These are phyloP conservation scores for Hyperoodon ampullatus DNA, from an alignment of 2,113 vertebrate genomes.

Conservation along the genomic window DNA sequence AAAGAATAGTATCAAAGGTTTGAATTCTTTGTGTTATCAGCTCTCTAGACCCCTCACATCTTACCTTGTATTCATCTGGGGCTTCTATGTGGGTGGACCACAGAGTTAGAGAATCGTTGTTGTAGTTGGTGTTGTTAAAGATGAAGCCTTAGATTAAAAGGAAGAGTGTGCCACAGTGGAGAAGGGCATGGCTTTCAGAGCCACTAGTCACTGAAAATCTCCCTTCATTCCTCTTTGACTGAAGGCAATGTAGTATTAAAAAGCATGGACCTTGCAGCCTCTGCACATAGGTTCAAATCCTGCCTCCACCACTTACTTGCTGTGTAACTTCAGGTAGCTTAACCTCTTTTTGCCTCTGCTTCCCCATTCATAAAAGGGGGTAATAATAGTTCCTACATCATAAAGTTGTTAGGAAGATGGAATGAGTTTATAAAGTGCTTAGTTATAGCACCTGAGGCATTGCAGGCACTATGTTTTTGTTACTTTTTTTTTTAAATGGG, in stretches of 20 bases:
- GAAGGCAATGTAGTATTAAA: background rate
- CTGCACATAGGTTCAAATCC: background rate
- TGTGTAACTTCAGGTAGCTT: background rate
- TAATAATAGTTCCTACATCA: background rate
- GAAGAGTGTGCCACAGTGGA: fast-evolving
- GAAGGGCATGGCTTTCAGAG: background rate
- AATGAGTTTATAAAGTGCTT: background rate
- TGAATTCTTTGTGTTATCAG: background rate
- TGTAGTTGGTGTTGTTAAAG: fast-evolving
- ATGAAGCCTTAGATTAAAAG: background rate
- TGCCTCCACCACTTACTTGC: background rate
- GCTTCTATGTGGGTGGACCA: fast-evolving
- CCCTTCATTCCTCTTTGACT: background rate
- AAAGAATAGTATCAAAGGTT: background rate
- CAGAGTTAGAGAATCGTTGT: fast-evolving
- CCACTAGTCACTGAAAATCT: background rate
- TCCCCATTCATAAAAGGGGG: background rate
- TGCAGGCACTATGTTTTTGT: background rate
- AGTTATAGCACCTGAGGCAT: background rate
- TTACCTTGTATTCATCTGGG: background rate
- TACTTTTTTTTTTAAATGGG: background rate
- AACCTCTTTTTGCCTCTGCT: background rate
- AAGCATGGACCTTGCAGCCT: background rate
- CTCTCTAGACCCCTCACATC: background rate
- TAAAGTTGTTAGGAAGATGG: background rate